Percentiles rank a stretch among this genome's conserved stretches.
phyloP scores from a whole-genome alignment of 2,797 vertebrate genomes.

The Octomys mimax region DNA sequence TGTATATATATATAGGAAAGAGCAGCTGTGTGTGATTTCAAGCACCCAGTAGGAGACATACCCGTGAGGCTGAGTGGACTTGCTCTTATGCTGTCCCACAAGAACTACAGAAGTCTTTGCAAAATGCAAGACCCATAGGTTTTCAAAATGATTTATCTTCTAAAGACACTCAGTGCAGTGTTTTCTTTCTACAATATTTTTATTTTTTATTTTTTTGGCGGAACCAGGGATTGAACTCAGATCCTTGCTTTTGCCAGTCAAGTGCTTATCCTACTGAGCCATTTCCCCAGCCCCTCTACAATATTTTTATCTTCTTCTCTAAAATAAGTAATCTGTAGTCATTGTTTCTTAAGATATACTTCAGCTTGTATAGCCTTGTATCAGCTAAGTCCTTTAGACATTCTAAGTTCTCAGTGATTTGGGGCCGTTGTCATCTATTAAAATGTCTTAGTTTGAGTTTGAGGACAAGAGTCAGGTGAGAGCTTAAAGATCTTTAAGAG shows the following conservation, averaged over 20 bases:
- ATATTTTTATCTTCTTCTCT: not conserved
- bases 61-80: not conserved
- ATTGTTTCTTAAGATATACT: not conserved
- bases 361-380: not conserved
- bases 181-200: slow-evolving; percentile 10
- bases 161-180: not conserved
- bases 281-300: too few species aligned
- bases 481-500: not conserved
- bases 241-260: too few species aligned
- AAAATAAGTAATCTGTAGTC: slow-evolving; percentile 13
- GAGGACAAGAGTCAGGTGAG: not conserved
- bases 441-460: not conserved
- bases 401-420: slow-evolving; percentile 9
- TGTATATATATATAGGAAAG: not conserved
- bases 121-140: not conserved
- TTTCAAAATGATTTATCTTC: slow-evolving; percentile 40
- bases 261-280: too few species aligned
- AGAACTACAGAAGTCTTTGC: not conserved
- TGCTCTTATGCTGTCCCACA: not conserved
- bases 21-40: not conserved
- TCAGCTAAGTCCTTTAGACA: not conserved
- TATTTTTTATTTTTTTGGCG: not conserved
- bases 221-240: too few species aligned
- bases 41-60: not conserved
- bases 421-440: not conserved